Evolutionary conservation across 2,888 invertebrate species (phyloP).

Genomic region (Stomorhina lunata): DNA sequence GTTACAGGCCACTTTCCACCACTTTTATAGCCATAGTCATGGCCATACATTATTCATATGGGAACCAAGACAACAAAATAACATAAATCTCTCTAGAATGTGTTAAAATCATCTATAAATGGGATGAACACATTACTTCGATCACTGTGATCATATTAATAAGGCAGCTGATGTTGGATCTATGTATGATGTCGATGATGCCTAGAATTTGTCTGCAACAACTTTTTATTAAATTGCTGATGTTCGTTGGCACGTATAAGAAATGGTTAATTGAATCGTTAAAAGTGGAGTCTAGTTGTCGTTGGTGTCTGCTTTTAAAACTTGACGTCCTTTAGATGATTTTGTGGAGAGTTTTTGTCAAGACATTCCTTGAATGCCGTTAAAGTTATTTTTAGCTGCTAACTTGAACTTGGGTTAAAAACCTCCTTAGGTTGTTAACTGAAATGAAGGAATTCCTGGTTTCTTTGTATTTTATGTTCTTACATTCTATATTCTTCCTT

Average conservation of each 20-base stretch:
- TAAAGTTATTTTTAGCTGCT: conserved; percentile 61
- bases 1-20: conserved; percentile 24
- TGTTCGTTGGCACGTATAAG: background rate
- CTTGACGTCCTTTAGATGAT: conserved; percentile 55
- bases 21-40: too few relatives aligned
- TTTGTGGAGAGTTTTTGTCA: conserved; percentile 21
- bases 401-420: conserved; percentile 20
- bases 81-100: conserved; percentile 52
- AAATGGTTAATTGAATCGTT: background rate
- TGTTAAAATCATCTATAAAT: conserved; percentile 48
- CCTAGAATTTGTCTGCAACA: conserved; percentile 22
- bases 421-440: conserved; percentile 22
- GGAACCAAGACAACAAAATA: conserved; percentile 43
- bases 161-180: too few relatives aligned
- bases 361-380: conserved; percentile 62
- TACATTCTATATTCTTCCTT: background rate
- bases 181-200: conserved; percentile 7
- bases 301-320: conserved; percentile 28
- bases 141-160: conserved; percentile 31
- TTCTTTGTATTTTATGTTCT: background rate
- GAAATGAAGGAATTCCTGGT: conserved; percentile 41
- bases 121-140: conserved; percentile 48
- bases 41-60: conserved; percentile 60
- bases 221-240: conserved; percentile 39
- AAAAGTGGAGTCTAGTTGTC: conserved; percentile 7